phyloP scores from a whole-genome alignment of 2,888 invertebrate genomes.

The Diarsia brunnea region DNA sequence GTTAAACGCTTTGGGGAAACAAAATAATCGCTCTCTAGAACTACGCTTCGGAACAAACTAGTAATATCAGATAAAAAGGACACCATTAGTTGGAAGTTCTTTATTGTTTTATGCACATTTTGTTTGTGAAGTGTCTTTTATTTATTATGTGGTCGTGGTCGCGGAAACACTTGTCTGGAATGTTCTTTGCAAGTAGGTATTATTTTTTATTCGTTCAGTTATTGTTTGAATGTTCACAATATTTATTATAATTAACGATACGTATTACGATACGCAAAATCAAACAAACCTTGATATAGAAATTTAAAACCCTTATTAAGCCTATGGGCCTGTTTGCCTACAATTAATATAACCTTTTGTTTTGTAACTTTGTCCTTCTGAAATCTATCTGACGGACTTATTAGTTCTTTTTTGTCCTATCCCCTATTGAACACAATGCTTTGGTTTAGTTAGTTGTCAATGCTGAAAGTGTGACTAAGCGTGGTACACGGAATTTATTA shows the following conservation, averaged over 20 bases:
- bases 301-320: background rate
- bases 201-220: background rate
- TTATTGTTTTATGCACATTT: conserved; percentile 35
- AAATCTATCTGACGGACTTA: too few species aligned
- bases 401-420: too few species aligned
- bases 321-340: background rate
- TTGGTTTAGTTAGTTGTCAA: background rate
- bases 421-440: too few species aligned
- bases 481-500: too few species aligned
- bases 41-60: conserved; percentile 36
- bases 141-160: conserved; percentile 6
- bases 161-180: conserved; percentile 7
- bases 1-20: conserved; percentile 38
- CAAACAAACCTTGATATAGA: background rate
- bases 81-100: conserved; percentile 19
- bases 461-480: too few species aligned
- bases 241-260: background rate
- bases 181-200: background rate
- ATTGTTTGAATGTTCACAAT: background rate
- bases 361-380: background rate
- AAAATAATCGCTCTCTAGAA: conserved; percentile 56
- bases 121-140: conserved; percentile 29
- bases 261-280: background rate
- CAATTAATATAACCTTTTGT: background rate
- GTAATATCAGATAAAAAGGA: conserved; percentile 33